A percentile compares a stretch with the other conserved stretches of the same genome.
phyloP scores from a whole-genome alignment of 92 coral and sea anemone species.

The Porites rus region DNA sequence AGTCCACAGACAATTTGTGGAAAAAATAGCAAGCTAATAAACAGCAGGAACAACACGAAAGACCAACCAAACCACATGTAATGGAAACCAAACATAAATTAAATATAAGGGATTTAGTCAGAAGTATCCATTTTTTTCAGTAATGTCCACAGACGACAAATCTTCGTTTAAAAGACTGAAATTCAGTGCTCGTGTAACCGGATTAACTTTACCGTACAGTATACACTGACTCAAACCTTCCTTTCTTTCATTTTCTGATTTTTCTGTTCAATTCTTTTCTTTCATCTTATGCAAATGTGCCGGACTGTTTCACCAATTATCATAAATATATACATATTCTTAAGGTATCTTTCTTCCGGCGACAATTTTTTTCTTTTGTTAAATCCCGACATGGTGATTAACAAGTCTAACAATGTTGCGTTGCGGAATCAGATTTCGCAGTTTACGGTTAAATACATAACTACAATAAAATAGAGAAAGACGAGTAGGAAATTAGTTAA shows the following conservation, averaged over 20 bases:
- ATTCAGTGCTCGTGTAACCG: neutral
- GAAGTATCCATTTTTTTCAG: neutral
- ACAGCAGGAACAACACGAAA: neutral
- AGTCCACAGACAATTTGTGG: neutral
- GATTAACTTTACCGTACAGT: neutral
- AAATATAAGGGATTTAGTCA: neutral
- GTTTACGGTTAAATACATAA: neutral
- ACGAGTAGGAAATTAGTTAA: too few species aligned
- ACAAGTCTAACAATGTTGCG: neutral
- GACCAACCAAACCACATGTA: conserved; percentile 13
- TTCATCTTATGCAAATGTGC: too few species aligned
- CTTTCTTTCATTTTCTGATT: too few species aligned
- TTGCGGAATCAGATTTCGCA: neutral
- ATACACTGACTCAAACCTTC: too few species aligned
- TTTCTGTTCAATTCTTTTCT: too few species aligned
- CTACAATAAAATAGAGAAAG: neutral
- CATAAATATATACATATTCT: neutral
- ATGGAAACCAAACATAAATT: conserved; percentile 4
- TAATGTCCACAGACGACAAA: neutral
- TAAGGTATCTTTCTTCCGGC: neutral
- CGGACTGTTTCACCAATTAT: too few species aligned
- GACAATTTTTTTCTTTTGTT: neutral
- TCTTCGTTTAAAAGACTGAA: neutral
- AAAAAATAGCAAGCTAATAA: neutral
- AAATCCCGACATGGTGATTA: too few species aligned